A percentile compares a stretch with the other conserved stretches of the same genome.
Evolutionary conservation across 2,113 vertebrate genomes (phyloP).

Genomic region (Natator depressus): DNA sequence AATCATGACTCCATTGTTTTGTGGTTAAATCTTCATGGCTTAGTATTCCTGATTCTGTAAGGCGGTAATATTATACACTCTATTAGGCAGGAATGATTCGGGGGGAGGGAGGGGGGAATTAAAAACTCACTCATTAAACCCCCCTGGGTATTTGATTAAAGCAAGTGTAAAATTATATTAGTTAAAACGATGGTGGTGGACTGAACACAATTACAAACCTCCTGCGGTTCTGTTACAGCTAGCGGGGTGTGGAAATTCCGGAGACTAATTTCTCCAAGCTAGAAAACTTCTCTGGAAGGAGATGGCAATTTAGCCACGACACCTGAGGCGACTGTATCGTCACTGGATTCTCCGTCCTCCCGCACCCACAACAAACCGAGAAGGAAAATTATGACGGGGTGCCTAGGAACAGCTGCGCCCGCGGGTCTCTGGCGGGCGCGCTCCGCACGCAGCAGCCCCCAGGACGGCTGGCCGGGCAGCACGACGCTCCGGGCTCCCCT

Average conservation of each 20-base stretch:
- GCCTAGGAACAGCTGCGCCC: too few species aligned
- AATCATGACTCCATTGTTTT: accelerated
- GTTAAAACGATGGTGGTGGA: not conserved
- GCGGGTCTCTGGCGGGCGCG: too few species aligned
- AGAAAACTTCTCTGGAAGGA: not conserved
- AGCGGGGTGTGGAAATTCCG: not conserved
- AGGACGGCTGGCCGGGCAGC: too few species aligned
- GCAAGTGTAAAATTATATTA: not conserved
- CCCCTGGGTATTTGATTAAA: accelerated
- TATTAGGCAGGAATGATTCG: accelerated
- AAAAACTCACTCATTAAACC: not conserved
- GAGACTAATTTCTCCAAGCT: not conserved
- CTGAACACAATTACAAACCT: not conserved
- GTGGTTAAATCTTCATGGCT: accelerated
- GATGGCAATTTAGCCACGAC: not conserved
- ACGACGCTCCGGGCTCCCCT: too few species aligned
- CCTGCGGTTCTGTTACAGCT: not conserved
- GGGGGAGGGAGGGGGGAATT: accelerated
- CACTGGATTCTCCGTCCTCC: too few species aligned
- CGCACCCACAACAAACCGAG: too few species aligned
- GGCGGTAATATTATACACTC: accelerated
- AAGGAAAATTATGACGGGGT: too few species aligned
- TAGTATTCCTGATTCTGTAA: accelerated
- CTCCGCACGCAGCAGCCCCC: too few species aligned
- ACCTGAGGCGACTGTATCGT: not conserved